A percentile compares a stretch with the other conserved stretches of the same genome.
Conservation (phyloP, 2,113 vertebrate genomes). For the Aegotheles bennettii region DNA sequence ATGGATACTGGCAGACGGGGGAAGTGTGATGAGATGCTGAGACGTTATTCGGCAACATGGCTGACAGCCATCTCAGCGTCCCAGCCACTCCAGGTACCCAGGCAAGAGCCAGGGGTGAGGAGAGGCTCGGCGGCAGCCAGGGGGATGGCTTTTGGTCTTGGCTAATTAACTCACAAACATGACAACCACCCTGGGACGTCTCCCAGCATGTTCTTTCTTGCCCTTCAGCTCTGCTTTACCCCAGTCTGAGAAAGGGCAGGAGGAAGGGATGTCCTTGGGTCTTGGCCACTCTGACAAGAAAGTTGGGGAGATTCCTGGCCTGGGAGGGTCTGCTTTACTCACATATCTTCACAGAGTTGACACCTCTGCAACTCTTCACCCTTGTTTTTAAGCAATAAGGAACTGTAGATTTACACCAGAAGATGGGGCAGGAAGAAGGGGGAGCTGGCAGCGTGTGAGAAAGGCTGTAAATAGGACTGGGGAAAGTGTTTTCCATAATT, state of each 20-base stretch:
- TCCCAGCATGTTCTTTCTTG: neutral
- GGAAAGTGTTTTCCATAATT: accelerated
- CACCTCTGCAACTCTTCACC: neutral
- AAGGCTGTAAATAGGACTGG: accelerated
- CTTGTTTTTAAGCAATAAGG: neutral
- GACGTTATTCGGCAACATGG: neutral
- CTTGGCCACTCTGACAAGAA: neutral
- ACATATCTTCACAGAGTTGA: accelerated
- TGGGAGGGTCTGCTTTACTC: neutral
- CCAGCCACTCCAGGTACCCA: accelerated
- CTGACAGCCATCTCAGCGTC: neutral
- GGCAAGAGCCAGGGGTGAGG: neutral
- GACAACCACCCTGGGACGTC: neutral
- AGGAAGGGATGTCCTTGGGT: neutral
- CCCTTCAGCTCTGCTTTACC: neutral
- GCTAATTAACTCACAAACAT: neutral
- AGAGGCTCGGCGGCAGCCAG: accelerated
- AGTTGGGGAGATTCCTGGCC: accelerated
- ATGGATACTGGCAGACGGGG: neutral
- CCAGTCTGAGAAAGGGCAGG: accelerated
- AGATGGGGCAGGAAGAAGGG: neutral
- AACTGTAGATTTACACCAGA: neutral
- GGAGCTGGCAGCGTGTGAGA: neutral
- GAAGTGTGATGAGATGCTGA: neutral
- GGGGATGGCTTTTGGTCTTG: neutral